Percentiles rank a stretch among this genome's conserved stretches.
phyloP scores from a whole-genome alignment of 2,113 vertebrate species.

The Pteruthius melanotis region DNA sequence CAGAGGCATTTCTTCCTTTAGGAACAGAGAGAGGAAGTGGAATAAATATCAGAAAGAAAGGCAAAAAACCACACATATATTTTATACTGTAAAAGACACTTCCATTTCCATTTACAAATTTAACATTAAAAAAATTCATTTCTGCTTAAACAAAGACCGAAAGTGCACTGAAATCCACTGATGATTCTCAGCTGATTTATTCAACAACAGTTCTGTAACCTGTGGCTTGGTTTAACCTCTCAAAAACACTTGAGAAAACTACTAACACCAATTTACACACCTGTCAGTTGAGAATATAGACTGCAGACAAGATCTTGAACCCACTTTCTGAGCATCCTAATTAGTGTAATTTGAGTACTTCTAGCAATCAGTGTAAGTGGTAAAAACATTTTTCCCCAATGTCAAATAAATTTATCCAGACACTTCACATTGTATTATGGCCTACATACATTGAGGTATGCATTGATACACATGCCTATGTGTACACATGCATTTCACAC shows the following conservation, averaged over 20 bases:
- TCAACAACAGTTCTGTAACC: background rate
- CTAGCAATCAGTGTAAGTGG: background rate
- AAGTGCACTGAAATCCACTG: constrained; percentile 26
- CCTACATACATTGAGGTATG: background rate
- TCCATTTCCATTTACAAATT: background rate
- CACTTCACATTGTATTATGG: background rate
- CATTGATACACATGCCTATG: accelerated
- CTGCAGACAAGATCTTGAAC: background rate
- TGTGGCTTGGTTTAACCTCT: background rate
- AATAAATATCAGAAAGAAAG: constrained; percentile 68
- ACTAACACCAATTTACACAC: background rate
- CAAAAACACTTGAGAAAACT: background rate
- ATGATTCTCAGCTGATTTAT: constrained; percentile 8
- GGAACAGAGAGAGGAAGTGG: constrained; percentile 74
- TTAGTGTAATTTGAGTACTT: background rate
- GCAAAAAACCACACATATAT: constrained; percentile 32
- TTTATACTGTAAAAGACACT: background rate
- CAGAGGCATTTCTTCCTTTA: constrained; percentile 91
- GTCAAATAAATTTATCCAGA: background rate
- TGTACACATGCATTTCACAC: background rate
- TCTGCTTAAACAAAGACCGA: background rate
- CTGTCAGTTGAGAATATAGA: background rate
- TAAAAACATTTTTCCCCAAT: background rate
- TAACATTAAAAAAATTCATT: background rate
- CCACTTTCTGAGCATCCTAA: background rate